These are phyloP conservation scores for Lemur catta DNA, from an alignment of 2,797 vertebrate genomes.

Conservation along the genomic window DNA sequence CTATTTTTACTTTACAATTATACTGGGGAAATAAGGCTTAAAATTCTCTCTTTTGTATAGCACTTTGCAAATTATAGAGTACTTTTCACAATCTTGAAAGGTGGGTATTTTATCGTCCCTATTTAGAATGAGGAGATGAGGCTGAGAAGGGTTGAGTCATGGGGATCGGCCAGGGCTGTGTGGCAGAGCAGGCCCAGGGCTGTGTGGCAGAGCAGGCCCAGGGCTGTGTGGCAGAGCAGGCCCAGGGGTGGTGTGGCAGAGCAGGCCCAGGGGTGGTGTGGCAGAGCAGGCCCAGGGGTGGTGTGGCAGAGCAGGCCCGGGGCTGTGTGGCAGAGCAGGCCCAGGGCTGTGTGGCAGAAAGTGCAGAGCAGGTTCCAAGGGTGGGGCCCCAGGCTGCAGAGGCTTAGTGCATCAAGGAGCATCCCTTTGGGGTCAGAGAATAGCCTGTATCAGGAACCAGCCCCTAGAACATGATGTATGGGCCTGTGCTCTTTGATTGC, in stretches of 20 bases:
- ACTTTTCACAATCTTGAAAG: slow-evolving; percentile 3
- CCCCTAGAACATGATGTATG: not conserved
- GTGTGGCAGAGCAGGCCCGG: not conserved
- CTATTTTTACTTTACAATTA: slow-evolving; percentile 56
- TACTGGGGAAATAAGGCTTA: slow-evolving; percentile 22
- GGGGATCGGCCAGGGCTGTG: not conserved
- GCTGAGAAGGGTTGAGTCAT: slow-evolving; percentile 24
- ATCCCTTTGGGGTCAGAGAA: not conserved
- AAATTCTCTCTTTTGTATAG: not conserved
- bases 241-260: not conserved
- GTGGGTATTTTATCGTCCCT: slow-evolving; percentile 43
- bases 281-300: too few species aligned
- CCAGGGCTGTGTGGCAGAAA: too few species aligned
- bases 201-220: too few species aligned
- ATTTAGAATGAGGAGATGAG: slow-evolving; percentile 42
- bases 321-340: too few species aligned
- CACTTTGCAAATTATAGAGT: slow-evolving; percentile 46
- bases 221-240: too few species aligned
- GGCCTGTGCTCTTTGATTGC: not conserved
- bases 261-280: not conserved
- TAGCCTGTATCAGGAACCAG: not conserved
- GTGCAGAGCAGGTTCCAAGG: not conserved
- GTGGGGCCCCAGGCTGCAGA: not conserved
- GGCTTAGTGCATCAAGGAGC: not conserved
- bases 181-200: not conserved